Evolutionary conservation across 2,797 vertebrate species (phyloP).

Genomic region (Sandelia bainsii): DNA sequence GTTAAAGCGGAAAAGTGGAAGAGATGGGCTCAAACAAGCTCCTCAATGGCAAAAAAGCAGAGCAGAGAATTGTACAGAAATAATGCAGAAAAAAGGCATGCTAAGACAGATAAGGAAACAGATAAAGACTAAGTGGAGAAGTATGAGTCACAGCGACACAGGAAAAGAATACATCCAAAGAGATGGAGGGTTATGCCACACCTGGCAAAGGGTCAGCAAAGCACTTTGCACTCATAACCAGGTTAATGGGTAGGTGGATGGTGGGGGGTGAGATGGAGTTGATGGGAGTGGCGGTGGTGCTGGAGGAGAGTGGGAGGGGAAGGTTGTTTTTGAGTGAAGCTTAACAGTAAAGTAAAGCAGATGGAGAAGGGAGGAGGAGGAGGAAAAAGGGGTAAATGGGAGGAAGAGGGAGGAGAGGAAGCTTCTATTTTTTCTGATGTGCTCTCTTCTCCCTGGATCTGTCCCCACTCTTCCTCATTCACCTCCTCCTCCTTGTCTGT

Average conservation of each 20-base stretch:
- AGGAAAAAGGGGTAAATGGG: constrained; percentile 32
- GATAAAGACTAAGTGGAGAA: not conserved
- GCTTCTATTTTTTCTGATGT: constrained; percentile 69
- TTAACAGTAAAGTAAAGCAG: constrained; percentile 58
- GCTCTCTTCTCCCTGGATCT: constrained; percentile 63
- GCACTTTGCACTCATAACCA: constrained; percentile 71
- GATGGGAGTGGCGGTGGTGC: constrained; percentile 38
- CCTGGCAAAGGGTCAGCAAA: constrained; percentile 75
- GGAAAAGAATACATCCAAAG: constrained; percentile 1
- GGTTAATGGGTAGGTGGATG: constrained; percentile 71
- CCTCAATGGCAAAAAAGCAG: not conserved
- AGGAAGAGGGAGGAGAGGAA: constrained; percentile 36
- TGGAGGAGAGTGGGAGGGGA: constrained; percentile 18
- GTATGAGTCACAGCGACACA: not conserved
- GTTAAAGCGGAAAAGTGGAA: not conserved
- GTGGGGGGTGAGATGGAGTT: constrained; percentile 14
- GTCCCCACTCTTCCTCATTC: constrained; percentile 45
- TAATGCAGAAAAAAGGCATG: not conserved
- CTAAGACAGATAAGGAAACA: not conserved
- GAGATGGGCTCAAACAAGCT: not conserved
- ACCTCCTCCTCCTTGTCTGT: constrained; percentile 63
- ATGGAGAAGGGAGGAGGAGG: constrained; percentile 6
- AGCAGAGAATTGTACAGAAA: not conserved
- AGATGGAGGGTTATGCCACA: constrained; percentile 34
- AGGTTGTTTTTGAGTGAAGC: constrained; percentile 58